Base-by-base conservation (phyloP, 2,113 vertebrate genomes). In the Apeltes quadracus region DNA sequence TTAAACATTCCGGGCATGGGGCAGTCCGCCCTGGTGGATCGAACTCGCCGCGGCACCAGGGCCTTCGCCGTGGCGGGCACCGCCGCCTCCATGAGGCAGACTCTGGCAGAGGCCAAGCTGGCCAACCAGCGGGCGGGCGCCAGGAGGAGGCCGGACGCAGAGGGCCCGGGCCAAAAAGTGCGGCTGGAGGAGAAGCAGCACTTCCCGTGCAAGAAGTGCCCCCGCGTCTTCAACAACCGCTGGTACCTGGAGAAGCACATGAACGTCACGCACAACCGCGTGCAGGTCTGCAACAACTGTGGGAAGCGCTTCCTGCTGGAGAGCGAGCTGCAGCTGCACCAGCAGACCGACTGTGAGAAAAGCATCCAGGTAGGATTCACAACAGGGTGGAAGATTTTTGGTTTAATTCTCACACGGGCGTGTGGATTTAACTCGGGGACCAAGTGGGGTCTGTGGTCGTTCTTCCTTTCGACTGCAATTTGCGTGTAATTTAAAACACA, bases 221-320 rank as follows among this genome's bases (percentile, higher is more conserved):
- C 97, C 0, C 94, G 97, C 0, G 91, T 99, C 51, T 98, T 99
- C 91, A 98, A 98, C 93, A 98, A 98, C 91, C 96, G 96, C 86
- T 98, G 97, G 97, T 98, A 98, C 89, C 92, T 99, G 94, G 96
- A 98, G 76, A 98, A 98, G 61, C 97, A 99, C 94, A 97, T 98
- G 95, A 98, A 96, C 0, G 97, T 98, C 90, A 97, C 97, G 0
- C 97, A 99, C 92, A 97, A 96, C 85, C 96, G 97, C 73, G 97
- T 97, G 97, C 96, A 98, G 93, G 97, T 97, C 93, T 99, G 97
- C 0, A 96, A 94, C 80, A 95, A 96, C 89, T 99, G 97, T 0
- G 96, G 97, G 87, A 99, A 98, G 41, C 94, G 96, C 80, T 99
- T 99, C 91, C 88, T 98, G 78, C 92, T 98, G 66, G 97, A 98